phyloP scores from a whole-genome alignment of 2,888 invertebrate genomes.

The Heliconius ethilla region DNA sequence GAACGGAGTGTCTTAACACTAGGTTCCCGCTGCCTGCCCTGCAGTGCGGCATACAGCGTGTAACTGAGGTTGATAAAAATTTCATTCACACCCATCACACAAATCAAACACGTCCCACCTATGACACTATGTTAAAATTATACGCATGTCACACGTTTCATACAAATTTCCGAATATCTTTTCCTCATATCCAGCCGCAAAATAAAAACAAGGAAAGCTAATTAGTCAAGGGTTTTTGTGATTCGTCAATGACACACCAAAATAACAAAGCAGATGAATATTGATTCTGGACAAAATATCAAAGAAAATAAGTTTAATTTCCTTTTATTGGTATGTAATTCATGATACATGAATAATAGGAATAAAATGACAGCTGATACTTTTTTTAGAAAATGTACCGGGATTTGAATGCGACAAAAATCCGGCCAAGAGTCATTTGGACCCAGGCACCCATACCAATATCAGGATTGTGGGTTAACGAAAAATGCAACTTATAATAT shows the following conservation, averaged over 20 bases:
- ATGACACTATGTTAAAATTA: background rate
- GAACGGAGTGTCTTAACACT: too few relatives aligned
- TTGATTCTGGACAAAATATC: constrained; percentile 27
- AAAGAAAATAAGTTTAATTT: constrained; percentile 13
- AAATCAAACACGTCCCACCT: background rate
- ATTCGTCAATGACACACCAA: constrained; percentile 31
- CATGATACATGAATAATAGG: background rate
- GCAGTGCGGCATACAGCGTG: too few relatives aligned
- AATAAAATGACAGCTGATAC: background rate
- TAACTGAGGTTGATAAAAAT: too few relatives aligned
- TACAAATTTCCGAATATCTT: constrained; percentile 4
- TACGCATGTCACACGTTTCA: background rate
- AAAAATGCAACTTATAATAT: too few relatives aligned
- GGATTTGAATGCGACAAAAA: too few relatives aligned
- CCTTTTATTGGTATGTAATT: background rate
- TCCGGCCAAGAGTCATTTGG: too few relatives aligned
- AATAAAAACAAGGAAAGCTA: constrained; percentile 22
- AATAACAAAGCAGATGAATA: constrained; percentile 35
- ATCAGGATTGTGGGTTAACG: too few relatives aligned
- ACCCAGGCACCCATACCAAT: too few relatives aligned
- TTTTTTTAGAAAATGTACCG: too few relatives aligned
- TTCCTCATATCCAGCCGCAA: constrained; percentile 5
- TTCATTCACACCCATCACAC: too few relatives aligned
- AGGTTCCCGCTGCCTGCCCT: too few relatives aligned
- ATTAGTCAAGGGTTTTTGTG: constrained; percentile 27